Evolutionary conservation across 2,797 vertebrate genomes (phyloP), one percentile per base, ranked within the genome.

Genomic region (Kryptolebias ocellatus): DNA sequence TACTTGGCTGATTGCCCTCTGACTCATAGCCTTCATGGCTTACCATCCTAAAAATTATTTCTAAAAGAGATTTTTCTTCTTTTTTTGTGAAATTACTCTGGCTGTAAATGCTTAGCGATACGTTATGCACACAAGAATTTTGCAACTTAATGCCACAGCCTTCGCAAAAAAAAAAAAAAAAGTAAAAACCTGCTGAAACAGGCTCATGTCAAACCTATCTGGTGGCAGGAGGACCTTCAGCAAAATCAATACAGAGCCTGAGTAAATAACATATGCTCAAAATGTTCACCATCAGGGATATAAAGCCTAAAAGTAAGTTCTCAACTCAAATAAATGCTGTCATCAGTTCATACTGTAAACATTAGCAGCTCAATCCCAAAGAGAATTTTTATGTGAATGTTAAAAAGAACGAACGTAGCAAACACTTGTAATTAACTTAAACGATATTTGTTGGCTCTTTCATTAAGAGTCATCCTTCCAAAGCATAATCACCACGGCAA

Each of bases 191-290:
- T 46, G 81, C 72, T 86, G 55, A 62, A 84, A 85, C 85, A 72
- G 76, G 85, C 71, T 83, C 44, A 28, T 47, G 67, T 89, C 76
- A 71, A 81, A 84, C 73, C 82, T 77, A 87, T 83, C 81, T 87
- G 81, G 77, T 72, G 76, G 69, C 64, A 78, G 28, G 47, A 50
- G 64, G 83, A 66, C 50, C 75, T 77, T 67, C 14, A 16, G 69
- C 28, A 74, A 80, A 87, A 91, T 92, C 88, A 88, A 89, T 89
- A 86, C 12, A 54, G 59, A 64, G 59, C 28, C 57, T 68, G 83
- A 87, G 78, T 76, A 87, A 88, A 91, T 77, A 88, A 77, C 70
- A 78, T 59, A 61, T 83, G 72, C n/a, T 52, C 39, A 72, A 72
- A 67, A 73, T 84, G 72, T 72, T 77, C 72, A 73, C 62, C 67